phyloP scores from a whole-genome alignment of 2,888 invertebrate genomes.

The Protophormia terraenovae region DNA sequence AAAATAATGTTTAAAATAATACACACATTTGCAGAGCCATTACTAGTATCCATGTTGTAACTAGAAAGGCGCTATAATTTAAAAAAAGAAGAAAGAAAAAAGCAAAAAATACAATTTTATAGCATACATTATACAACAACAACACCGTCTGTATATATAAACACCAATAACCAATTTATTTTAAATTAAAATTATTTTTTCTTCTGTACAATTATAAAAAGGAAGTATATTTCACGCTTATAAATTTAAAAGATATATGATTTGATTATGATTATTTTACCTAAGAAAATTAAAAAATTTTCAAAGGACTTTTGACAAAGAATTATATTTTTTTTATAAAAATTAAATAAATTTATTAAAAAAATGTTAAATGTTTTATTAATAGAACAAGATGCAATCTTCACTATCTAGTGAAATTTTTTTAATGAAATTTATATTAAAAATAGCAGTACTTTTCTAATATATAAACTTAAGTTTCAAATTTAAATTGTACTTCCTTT shows the following conservation, averaged over 20 bases:
- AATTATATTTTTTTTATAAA: too few species aligned
- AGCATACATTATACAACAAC: constrained; percentile 26
- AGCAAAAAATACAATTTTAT: constrained; percentile 51
- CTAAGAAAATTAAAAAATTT: not conserved
- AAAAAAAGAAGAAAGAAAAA: constrained; percentile 41
- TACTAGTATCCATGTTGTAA: constrained; percentile 72
- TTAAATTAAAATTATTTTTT: not conserved
- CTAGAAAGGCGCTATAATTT: constrained; percentile 72
- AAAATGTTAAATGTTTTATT: too few species aligned
- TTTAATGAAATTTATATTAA: too few species aligned
- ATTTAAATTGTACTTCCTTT: constrained; percentile 20
- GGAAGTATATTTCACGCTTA: constrained; percentile 8
- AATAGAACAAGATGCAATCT: too few species aligned
- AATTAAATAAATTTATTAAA: too few species aligned
- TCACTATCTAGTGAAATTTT: too few species aligned
- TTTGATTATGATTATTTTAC: too few species aligned
- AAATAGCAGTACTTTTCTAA: too few species aligned
- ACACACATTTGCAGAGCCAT: constrained; percentile 72
- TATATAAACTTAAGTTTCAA: not conserved
- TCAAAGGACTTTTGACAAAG: too few species aligned
- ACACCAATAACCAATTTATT: constrained; percentile 23
- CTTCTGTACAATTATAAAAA: constrained; percentile 18
- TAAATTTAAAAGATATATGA: too few species aligned
- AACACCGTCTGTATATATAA: constrained; percentile 28
- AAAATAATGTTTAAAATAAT: constrained; percentile 47